Base-by-base conservation (phyloP, 2,888 invertebrate species). In the Craniophora ligustri region DNA sequence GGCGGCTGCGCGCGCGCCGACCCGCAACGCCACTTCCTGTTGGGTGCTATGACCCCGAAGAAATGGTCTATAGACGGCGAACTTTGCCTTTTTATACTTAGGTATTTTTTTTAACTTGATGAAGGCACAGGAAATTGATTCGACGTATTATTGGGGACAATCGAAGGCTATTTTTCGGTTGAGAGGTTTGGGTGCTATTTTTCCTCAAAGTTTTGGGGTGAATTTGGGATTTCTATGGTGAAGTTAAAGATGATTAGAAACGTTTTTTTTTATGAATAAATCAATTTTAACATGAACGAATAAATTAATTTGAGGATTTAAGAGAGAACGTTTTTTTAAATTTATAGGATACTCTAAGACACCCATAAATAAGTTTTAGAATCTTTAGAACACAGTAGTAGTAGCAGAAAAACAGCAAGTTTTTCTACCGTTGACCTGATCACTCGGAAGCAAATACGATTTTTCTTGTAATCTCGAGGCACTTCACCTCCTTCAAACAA, bases 31-130 rank as follows among this genome's bases (percentile, higher is more conserved):
- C 49, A 80, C 81, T 92, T 93, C 92, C 92, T 90, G 90, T 84
- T 85, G 86, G 92, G 93, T 92, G 92, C 92, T 92, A 91, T 92
- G 93, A 92, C 92, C 92, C 90, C 91, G 75, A 88, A 89, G 89
- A 92, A 92, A 90, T 91, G 88, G 86, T 85, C 79, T 84, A 82
- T 82, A 79, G 78, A 72, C 72, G 72, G 81, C 80, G 85, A 87
- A 86, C 85, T 85, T 84, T 81, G 86, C 83, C 81, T 82, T 83
- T 84, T 80, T 79, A 82, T 78, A 79, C 75, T 21, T 48, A 77
- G 85, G 83, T 89, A 88, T 88, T 87, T 86, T 82, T 84, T 35
- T 40, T 28, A 49, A 14, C 51, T 72, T 64, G 60, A 84, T 71
- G 73, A 68, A 74, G 77, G 76, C 82, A 88, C 91, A 92, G 92